phyloP scores from a whole-genome alignment of 2,113 vertebrate genomes.

The Camarhynchus parvulus region DNA sequence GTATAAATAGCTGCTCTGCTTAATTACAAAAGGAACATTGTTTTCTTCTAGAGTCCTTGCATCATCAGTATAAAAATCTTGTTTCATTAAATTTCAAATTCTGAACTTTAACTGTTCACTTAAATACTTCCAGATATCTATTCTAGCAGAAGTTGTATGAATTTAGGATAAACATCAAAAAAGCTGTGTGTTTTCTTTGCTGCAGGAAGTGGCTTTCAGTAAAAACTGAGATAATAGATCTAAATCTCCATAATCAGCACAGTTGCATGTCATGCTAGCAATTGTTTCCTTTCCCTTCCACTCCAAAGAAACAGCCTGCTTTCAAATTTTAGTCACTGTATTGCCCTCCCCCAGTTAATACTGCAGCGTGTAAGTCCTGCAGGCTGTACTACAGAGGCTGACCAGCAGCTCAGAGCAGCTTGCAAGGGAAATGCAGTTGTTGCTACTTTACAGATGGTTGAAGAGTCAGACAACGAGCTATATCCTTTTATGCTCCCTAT shows the following conservation, averaged over 20 bases:
- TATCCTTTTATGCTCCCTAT: neutral
- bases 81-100: neutral
- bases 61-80: neutral
- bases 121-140: neutral
- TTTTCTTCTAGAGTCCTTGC: neutral
- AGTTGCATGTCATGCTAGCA: neutral
- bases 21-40: constrained; percentile 35
- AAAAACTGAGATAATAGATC: neutral
- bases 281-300: neutral
- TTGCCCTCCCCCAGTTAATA: neutral
- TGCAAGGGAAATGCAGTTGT: neutral
- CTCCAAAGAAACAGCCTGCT: neutral
- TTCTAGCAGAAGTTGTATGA: neutral
- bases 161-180: neutral
- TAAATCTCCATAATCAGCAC: neutral
- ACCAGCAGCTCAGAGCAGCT: neutral
- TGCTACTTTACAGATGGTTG: neutral
- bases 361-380: neutral
- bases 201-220: neutral
- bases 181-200: neutral
- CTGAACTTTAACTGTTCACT: neutral
- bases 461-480: neutral
- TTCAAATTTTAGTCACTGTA: neutral
- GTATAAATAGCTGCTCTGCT: constrained; percentile 38
- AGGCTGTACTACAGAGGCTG: rapidly evolving